Base-by-base conservation (phyloP, 2,888 invertebrate genomes). In the Urechis unicinctus region DNA sequence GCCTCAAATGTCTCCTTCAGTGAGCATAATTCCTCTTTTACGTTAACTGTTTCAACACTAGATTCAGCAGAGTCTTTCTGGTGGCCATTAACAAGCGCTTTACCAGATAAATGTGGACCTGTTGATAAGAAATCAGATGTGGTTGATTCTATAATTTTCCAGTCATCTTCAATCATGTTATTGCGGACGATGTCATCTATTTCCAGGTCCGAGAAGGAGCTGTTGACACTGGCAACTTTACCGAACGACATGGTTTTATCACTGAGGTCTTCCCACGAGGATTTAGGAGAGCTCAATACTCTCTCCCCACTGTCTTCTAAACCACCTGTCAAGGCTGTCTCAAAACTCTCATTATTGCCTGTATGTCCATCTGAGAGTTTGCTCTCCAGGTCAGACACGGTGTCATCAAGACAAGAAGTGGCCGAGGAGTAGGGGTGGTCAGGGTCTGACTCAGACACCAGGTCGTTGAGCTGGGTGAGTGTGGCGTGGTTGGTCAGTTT, bases 401-500 rank as follows among this genome's bases (percentile, higher is more conserved):
- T 48, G 24, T 56, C 56, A 4, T 49, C 54, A 3, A 54, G 25
- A 9, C 36, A 44, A n/a, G 55, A 50, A 17, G 2, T 22, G 9
- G 24, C 24, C 42, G 21, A 42, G 44, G 45, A 41, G 17, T 44
- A 24, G 30, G 29, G 42, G 22, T 56, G 52, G 22, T 60, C 58
- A 3, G 52, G 44, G 31, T 60, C 61, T 24, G 59, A 57, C 41
- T 52, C 60, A 17, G 53, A 50, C 36, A 51, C 22, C 3, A 51
- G 24, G 29, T 61, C 53, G 25, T 44, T 31, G 24, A 62, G 47
- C 49, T 62, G 62, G 13, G 52, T 21, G 28, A 62, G 31, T n/a
- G 53, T 50, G 36, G 58, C 59, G 26, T 52, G 53, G 56, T 62
- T 62, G 29, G 62, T 53, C 24, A 61, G 55, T 43, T 60, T 58